A percentile compares a stretch with the other conserved stretches of the same genome.
phyloP scores from a whole-genome alignment of 2,113 vertebrate genomes.

The Forbesichthys agassizii region DNA sequence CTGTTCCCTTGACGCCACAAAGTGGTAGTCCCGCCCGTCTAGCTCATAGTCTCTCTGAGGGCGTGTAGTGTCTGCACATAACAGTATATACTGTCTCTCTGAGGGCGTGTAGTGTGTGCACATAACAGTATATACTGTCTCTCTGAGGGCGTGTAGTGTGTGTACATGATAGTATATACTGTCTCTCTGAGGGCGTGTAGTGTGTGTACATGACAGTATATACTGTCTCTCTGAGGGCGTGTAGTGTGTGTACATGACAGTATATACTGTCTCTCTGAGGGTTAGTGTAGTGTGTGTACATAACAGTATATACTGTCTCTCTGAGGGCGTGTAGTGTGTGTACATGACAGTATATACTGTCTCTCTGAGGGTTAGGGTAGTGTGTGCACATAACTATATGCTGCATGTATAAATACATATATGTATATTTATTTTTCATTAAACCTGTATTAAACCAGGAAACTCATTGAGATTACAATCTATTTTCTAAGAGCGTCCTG shows the following conservation, averaged over 20 bases:
- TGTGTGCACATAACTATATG: no score
- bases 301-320: not conserved
- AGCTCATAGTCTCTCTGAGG: conserved; percentile 88
- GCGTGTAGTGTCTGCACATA: conserved; percentile 82
- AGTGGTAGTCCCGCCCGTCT: conserved; percentile 90
- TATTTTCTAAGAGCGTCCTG: no score
- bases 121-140: no score
- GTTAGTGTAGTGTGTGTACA: conserved; percentile 84
- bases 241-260: conserved; percentile 79
- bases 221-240: conserved; percentile 81
- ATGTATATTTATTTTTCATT: not conserved
- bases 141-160: no score
- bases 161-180: no score
- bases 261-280: conserved; percentile 79
- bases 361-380: no score
- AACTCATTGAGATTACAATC: no score
- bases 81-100: not conserved
- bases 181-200: no score
- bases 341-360: not conserved
- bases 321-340: no score
- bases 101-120: no score
- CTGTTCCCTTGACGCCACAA: conserved; percentile 89
- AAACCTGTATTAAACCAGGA: not conserved
- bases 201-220: not conserved
- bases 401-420: no score